Conservation (phyloP, 2,113 vertebrate genomes). For the Oceanodroma tethys region DNA sequence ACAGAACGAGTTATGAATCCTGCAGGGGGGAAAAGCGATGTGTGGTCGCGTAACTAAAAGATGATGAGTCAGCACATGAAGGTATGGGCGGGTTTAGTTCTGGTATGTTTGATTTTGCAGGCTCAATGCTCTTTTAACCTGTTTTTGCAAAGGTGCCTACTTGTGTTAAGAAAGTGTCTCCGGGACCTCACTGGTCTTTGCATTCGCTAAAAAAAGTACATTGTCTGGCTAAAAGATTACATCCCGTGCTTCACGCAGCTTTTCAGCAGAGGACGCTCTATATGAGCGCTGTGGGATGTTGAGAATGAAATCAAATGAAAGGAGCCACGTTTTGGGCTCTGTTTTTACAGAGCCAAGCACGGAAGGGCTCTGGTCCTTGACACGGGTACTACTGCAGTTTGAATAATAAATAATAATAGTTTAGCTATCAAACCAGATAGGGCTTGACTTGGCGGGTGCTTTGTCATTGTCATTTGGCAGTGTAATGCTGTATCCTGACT, state of each 20-base stretch:
- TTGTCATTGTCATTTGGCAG: constrained; percentile 32
- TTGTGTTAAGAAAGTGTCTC: neutral
- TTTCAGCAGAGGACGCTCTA: neutral
- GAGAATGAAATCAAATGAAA: neutral
- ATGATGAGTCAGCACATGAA: neutral
- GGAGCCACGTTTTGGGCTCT: neutral
- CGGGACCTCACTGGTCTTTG: neutral
- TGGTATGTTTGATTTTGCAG: neutral
- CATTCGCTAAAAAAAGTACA: neutral
- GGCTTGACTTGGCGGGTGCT: neutral
- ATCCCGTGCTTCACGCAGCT: neutral
- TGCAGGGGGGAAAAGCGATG: neutral
- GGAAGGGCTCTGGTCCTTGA: neutral
- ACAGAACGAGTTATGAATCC: neutral
- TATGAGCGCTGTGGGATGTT: neutral
- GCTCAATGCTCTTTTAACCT: neutral
- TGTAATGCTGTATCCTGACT: neutral
- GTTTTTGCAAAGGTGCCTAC: neutral
- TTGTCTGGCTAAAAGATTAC: neutral
- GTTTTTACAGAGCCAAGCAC: neutral
- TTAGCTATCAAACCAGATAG: neutral
- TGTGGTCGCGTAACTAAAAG: neutral
- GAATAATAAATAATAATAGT: constrained; percentile 4
- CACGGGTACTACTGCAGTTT: neutral
- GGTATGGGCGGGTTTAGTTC: neutral